Evolutionary conservation across 2,797 vertebrate genomes (phyloP).

Genomic region (Simalia tracyae): DNA sequence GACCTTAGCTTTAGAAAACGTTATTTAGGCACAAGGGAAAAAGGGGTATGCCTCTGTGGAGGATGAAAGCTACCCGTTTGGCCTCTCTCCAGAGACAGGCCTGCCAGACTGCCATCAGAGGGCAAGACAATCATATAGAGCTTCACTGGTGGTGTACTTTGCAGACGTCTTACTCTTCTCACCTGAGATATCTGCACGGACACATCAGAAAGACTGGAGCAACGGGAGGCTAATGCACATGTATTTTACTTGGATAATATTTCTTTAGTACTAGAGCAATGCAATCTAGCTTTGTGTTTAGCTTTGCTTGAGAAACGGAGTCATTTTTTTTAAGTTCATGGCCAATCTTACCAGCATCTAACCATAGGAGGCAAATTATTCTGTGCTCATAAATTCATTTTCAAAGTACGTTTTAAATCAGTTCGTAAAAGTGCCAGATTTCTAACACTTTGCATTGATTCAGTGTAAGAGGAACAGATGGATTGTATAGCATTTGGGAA

Average conservation of each 20-base stretch:
- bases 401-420: conserved; percentile 30
- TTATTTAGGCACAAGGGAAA: background rate
- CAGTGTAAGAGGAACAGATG: background rate
- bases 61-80: background rate
- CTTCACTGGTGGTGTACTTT: background rate
- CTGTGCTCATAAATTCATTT: conserved; percentile 31
- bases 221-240: background rate
- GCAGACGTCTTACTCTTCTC: background rate
- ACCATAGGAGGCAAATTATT: background rate
- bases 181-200: background rate
- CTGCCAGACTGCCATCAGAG: background rate
- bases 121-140: conserved; percentile 8
- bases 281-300: background rate
- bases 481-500: background rate
- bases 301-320: conserved; percentile 1
- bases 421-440: background rate
- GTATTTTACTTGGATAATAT: background rate
- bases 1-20: background rate
- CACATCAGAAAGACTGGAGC: background rate
- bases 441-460: background rate
- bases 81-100: background rate
- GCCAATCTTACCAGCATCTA: background rate
- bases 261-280: conserved; percentile 12
- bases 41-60: background rate
- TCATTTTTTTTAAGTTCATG: background rate